Percentiles rank a stretch among this genome's conserved stretches.
These are phyloP conservation scores for Cavia aperea DNA, from an alignment of 2,113 vertebrate species.

Conservation along the genomic window DNA sequence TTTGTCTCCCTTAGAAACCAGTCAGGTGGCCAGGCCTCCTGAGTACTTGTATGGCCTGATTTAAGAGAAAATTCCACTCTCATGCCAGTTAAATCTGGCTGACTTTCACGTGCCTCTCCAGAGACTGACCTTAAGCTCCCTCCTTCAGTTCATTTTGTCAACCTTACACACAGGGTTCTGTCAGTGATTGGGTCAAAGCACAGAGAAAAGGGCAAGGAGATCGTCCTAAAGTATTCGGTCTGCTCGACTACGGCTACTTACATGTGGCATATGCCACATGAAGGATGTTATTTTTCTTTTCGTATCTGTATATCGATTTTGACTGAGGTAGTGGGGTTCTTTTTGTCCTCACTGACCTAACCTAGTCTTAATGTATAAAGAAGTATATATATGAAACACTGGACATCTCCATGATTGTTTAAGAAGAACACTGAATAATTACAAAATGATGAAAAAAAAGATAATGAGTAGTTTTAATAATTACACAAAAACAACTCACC, in stretches of 20 bases:
- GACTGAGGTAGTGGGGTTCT: not conserved
- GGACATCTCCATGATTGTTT: not conserved
- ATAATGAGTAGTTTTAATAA: not conserved
- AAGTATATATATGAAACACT: not conserved
- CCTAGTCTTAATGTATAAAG: not conserved
- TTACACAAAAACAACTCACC: not conserved
- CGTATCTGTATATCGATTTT: not conserved
- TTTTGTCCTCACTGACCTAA: not conserved
- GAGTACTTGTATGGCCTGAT: constrained; percentile 59
- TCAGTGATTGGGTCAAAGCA: not conserved
- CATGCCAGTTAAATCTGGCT: constrained; percentile 55
- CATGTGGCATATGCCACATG: not conserved
- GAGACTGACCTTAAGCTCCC: constrained; percentile 58
- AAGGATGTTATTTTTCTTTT: not conserved
- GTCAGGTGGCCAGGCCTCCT: constrained; percentile 50
- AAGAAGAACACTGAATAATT: constrained; percentile 10
- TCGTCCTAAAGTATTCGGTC: not conserved
- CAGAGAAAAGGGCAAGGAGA: not conserved
- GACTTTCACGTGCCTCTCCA: constrained; percentile 52
- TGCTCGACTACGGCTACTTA: not conserved
- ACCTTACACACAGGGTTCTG: constrained; percentile 37
- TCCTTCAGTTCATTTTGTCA: constrained; percentile 38
- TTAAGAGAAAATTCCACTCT: constrained; percentile 68
- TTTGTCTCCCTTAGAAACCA: constrained; percentile 54
- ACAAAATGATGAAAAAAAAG: not conserved